A percentile compares a stretch with the other conserved stretches of the same genome.
phyloP scores from a whole-genome alignment of 2,113 vertebrate species.

The Acanthochromis polyacanthus region DNA sequence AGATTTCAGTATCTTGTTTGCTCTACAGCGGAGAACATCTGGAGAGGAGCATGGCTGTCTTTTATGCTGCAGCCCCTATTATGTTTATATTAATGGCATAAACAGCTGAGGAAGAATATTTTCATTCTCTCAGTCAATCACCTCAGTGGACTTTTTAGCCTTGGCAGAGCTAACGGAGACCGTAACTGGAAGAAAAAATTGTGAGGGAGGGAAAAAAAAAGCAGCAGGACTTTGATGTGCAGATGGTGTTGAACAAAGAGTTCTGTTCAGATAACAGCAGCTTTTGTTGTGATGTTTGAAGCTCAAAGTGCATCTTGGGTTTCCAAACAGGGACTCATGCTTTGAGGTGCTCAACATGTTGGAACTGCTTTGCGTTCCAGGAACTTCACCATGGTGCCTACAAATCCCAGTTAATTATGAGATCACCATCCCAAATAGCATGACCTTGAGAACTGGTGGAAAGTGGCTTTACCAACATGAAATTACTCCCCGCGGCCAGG shows the following conservation, averaged over 20 bases:
- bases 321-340: conserved; percentile 58
- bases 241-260: conserved; percentile 55
- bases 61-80: conserved; percentile 13
- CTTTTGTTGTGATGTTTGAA: conserved; percentile 69
- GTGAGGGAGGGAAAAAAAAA: conserved; percentile 1
- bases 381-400: conserved; percentile 53
- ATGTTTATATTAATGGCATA: conserved; percentile 57
- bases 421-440: conserved; percentile 62
- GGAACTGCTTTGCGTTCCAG: conserved; percentile 57
- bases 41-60: conserved; percentile 23
- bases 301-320: conserved; percentile 67
- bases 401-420: conserved; percentile 77
- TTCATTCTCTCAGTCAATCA: conserved; percentile 38
- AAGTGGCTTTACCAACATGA: conserved; percentile 63
- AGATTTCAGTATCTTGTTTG: conserved; percentile 40
- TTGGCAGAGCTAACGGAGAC: conserved; percentile 47
- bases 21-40: conserved; percentile 58
- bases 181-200: conserved; percentile 28
- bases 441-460: conserved; percentile 72
- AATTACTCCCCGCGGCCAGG: conserved; percentile 37
- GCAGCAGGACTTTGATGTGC: conserved; percentile 63
- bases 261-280: conserved; percentile 51
- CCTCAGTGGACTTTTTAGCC: conserved; percentile 18
- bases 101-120: conserved; percentile 55
- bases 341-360: conserved; percentile 60